Conservation (phyloP, 2,888 invertebrate genomes). For the Axea sp. region DNA sequence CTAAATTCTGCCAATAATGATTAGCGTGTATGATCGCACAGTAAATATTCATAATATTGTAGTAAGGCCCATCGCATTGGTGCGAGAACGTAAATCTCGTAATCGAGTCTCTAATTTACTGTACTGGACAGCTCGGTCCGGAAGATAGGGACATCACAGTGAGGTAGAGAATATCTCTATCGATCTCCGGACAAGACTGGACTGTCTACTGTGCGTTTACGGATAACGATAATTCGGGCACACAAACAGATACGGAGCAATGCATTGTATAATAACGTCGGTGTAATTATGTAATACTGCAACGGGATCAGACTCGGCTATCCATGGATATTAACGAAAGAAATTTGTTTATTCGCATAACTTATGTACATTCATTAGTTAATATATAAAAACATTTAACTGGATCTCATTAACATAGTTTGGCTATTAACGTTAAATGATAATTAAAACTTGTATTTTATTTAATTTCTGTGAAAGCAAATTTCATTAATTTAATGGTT, state of each 20-base stretch:
- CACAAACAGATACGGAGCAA: conserved; percentile 55
- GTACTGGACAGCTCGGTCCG: conserved; percentile 45
- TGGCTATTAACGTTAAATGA: too few relatives aligned
- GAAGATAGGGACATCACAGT: conserved; percentile 57
- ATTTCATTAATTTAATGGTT: too few relatives aligned
- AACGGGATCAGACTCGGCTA: neutral
- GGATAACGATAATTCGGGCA: conserved; percentile 60
- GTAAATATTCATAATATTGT: conserved; percentile 49
- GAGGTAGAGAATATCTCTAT: conserved; percentile 58
- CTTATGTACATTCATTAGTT: too few relatives aligned
- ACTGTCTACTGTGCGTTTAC: conserved; percentile 50
- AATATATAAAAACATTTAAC: too few relatives aligned
- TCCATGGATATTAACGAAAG: too few relatives aligned
- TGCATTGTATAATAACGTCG: conserved; percentile 47
- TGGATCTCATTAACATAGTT: too few relatives aligned
- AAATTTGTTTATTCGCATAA: too few relatives aligned
- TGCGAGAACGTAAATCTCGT: conserved; percentile 39
- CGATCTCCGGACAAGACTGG: conserved; percentile 55
- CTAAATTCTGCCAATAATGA: conserved; percentile 36
- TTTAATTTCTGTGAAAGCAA: too few relatives aligned
- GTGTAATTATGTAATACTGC: conserved; percentile 46
- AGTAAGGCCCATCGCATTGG: conserved; percentile 22
- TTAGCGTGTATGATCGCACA: conserved; percentile 24
- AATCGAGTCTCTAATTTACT: conserved; percentile 61
- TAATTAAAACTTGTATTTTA: too few relatives aligned